A percentile compares a stretch with the other conserved stretches of the same genome.
phyloP scores from a whole-genome alignment of 2,888 invertebrate species.

The Calliscelio sp. region DNA sequence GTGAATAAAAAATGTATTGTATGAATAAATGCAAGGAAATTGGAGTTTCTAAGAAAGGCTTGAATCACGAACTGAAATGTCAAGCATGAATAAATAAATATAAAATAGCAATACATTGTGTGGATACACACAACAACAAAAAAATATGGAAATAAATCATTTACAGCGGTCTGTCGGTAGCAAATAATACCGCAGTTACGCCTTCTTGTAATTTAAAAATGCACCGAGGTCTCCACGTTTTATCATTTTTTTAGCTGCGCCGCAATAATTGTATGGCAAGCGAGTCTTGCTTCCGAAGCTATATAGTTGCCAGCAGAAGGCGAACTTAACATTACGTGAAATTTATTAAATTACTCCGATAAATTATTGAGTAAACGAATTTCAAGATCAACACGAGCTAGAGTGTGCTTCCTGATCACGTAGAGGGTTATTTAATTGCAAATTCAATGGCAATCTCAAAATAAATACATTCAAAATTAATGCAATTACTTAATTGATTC shows the following conservation, averaged over 20 bases:
- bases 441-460: too few relatives aligned
- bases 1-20: constrained; percentile 67
- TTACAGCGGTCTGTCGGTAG: constrained; percentile 41
- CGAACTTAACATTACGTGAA: constrained; percentile 36
- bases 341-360: constrained; percentile 48
- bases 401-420: too few relatives aligned
- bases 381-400: constrained; percentile 8
- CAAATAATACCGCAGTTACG: constrained; percentile 48
- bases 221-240: constrained; percentile 21
- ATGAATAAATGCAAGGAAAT: constrained; percentile 74
- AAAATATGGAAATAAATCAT: constrained; percentile 69
- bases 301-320: constrained; percentile 19
- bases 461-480: too few relatives aligned
- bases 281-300: constrained; percentile 24
- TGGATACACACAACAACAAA: too few relatives aligned
- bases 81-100: constrained; percentile 75
- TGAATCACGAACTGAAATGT: constrained; percentile 67
- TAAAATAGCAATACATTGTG: constrained; percentile 66
- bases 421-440: too few relatives aligned
- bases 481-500: too few relatives aligned
- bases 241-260: constrained; percentile 51
- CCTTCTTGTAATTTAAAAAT: constrained; percentile 35
- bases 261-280: constrained; percentile 47
- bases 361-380: constrained; percentile 32
- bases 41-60: constrained; percentile 60